Conservation (phyloP, 2,888 invertebrate species). For the Eumacrocentrus americanus region DNA sequence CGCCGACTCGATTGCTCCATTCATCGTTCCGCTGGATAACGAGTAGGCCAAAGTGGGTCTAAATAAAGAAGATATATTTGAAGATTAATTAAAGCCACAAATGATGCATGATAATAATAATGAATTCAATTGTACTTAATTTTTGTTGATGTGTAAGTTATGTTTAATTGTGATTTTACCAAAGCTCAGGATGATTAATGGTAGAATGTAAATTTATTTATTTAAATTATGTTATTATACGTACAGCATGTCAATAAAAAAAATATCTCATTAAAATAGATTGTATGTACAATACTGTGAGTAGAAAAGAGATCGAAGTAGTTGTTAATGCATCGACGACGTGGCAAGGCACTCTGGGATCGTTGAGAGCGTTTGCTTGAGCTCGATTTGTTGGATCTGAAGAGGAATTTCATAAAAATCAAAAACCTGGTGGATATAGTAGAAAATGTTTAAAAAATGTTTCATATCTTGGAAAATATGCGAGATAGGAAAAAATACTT, state of each 20-base stretch:
- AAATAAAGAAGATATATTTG: no score
- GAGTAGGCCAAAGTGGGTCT: no score
- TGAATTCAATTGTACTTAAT: no score
- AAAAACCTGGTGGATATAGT: no score
- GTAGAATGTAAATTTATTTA: background rate
- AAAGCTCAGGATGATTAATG: background rate
- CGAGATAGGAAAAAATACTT: no score
- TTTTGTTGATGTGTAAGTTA: no score
- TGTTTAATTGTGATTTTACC: no score
- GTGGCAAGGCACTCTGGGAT: conserved; percentile 49
- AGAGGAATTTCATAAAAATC: no score
- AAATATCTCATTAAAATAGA: background rate
- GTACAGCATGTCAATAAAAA: conserved; percentile 7
- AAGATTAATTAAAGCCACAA: no score
- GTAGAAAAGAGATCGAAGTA: background rate
- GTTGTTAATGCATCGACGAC: conserved; percentile 26
- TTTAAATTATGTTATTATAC: background rate
- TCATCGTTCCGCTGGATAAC: conserved; percentile 54
- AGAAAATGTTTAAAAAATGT: no score
- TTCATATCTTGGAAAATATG: no score
- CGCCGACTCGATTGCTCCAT: conserved; percentile 78
- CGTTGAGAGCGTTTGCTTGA: conserved; percentile 48
- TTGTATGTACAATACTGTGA: conserved; percentile 20
- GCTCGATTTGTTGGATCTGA: conserved; percentile 55
- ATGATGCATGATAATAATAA: no score